These are phyloP conservation scores for Hoplodrina blanda DNA, from an alignment of 2,888 invertebrate genomes.

Conservation along the genomic window DNA sequence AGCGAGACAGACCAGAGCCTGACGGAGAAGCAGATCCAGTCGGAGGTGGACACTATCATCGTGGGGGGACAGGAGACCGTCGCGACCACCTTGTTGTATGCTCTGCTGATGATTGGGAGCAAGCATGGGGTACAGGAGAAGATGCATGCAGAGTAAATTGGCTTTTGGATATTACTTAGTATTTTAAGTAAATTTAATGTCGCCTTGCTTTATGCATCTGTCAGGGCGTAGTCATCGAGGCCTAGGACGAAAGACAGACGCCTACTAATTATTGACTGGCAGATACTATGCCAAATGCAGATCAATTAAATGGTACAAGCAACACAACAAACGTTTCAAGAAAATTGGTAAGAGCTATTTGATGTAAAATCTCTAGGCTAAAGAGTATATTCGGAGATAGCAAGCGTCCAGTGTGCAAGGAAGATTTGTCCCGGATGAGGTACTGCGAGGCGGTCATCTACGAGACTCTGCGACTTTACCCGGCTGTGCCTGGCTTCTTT, in stretches of 20 bases:
- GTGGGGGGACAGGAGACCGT: conserved; percentile 90
- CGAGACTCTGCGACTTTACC: conserved; percentile 78
- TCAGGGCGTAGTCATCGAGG: background rate
- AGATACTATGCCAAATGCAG: too few relatives aligned
- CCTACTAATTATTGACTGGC: too few relatives aligned
- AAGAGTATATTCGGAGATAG: conserved; percentile 75
- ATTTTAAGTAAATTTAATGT: background rate
- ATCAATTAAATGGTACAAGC: too few relatives aligned
- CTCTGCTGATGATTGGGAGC: conserved; percentile 81
- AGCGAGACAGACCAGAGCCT: conserved; percentile 80
- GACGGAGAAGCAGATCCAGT: conserved; percentile 86
- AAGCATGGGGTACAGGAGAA: conserved; percentile 79
- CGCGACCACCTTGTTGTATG: conserved; percentile 79
- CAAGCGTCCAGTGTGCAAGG: conserved; percentile 70
- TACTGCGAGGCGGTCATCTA: conserved; percentile 78
- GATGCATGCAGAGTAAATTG: conserved; percentile 78
- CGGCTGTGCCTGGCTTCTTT: conserved; percentile 73
- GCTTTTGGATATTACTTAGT: background rate
- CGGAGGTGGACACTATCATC: conserved; percentile 91
- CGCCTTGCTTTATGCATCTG: background rate
- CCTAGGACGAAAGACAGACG: background rate
- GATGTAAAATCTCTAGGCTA: conserved; percentile 66
- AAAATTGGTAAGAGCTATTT: background rate
- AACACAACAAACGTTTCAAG: background rate
- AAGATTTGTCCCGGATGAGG: conserved; percentile 73